phyloP scores from a whole-genome alignment of 2,888 invertebrate genomes.

The Campaea margaritaria region DNA sequence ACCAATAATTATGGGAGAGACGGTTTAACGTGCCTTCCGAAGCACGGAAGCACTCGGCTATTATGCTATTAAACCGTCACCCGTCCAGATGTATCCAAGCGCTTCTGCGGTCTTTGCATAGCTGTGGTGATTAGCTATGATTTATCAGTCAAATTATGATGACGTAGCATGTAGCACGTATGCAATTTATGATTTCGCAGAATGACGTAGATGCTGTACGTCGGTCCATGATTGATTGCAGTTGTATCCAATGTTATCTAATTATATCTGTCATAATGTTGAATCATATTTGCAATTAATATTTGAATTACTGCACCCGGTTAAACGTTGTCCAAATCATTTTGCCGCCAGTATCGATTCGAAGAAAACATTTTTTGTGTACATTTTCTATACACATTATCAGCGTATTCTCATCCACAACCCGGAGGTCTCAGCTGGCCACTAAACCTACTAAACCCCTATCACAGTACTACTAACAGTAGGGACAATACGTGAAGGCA shows the following conservation, averaged over 20 bases:
- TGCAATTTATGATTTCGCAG: not conserved
- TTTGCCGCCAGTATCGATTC: not conserved
- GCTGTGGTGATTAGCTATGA: no score
- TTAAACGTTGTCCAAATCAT: not conserved
- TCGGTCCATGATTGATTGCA: no score
- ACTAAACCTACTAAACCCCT: slow-evolving; percentile 36
- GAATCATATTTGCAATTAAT: no score
- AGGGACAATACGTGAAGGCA: not conserved
- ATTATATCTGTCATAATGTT: no score
- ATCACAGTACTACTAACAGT: slow-evolving; percentile 10
- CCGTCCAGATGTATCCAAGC: no score
- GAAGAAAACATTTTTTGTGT: not conserved
- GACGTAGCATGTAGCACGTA: not conserved
- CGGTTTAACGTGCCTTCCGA: no score
- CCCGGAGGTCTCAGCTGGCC: slow-evolving; percentile 21
- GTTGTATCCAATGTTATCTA: not conserved
- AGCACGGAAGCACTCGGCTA: no score
- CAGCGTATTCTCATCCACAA: not conserved
- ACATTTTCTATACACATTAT: slow-evolving; percentile 4
- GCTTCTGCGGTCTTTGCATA: no score
- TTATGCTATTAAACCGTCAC: no score
- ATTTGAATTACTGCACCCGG: no score
- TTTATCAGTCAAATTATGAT: no score
- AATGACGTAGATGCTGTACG: not conserved
- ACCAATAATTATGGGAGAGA: no score